These are phyloP conservation scores for Aphyosemion australe DNA, from an alignment of 2,113 vertebrate genomes.

Conservation along the genomic window DNA sequence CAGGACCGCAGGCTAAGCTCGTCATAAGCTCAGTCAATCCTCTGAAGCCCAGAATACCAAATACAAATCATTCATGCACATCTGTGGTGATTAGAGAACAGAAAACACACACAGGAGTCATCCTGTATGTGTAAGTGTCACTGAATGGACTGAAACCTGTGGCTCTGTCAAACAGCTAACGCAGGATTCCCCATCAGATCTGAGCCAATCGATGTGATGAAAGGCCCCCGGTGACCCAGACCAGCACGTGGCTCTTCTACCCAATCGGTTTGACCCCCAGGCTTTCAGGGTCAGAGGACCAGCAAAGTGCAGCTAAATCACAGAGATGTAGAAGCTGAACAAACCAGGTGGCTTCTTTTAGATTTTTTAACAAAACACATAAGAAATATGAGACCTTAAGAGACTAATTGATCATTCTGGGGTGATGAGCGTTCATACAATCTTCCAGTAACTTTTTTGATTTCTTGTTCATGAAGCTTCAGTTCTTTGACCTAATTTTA, in stretches of 20 bases:
- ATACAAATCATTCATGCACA: slow-evolving; percentile 47
- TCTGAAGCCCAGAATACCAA: slow-evolving; percentile 30
- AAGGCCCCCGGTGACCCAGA: slow-evolving; percentile 23
- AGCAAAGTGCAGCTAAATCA: not conserved
- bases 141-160: not conserved
- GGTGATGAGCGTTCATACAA: too few relatives aligned
- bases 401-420: not conserved
- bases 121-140: not conserved
- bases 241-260: slow-evolving; percentile 25
- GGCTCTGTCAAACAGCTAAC: not conserved
- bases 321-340: not conserved
- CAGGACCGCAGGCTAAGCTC: slow-evolving; percentile 44
- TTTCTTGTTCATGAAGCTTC: too few relatives aligned
- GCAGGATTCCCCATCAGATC: slow-evolving; percentile 16
- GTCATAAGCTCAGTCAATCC: slow-evolving; percentile 53
- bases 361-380: not conserved
- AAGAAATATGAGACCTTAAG: not conserved
- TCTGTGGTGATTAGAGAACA: slow-evolving; percentile 25
- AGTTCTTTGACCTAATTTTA: too few relatives aligned
- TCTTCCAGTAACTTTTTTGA: too few relatives aligned
- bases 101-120: not conserved
- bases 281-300: slow-evolving; percentile 24
- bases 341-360: not conserved
- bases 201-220: slow-evolving; percentile 38
- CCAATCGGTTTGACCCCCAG: slow-evolving; percentile 21